Conservation (phyloP, 2,797 vertebrate genomes). For the Smutsia temminckii region DNA sequence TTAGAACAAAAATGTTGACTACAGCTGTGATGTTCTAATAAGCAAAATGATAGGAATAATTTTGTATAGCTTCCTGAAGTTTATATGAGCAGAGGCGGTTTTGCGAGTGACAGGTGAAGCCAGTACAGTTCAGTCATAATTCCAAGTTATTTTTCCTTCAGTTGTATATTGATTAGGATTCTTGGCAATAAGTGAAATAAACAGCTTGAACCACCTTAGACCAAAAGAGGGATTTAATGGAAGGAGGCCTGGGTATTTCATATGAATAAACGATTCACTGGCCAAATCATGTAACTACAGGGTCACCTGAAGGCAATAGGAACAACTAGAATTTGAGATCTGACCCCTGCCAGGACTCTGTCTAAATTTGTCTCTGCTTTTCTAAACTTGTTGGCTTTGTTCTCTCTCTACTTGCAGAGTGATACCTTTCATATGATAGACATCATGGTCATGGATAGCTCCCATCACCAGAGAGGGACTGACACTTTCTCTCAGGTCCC, state of each 20-base stretch:
- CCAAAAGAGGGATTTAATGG: slow-evolving; percentile 30
- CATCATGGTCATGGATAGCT: neutral
- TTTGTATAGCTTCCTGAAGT: neutral
- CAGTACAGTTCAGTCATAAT: neutral
- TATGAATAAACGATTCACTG: neutral
- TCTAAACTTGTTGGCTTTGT: neutral
- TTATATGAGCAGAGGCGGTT: neutral
- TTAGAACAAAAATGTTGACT: neutral
- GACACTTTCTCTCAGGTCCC: neutral
- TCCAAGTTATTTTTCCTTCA: neutral
- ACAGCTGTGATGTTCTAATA: neutral
- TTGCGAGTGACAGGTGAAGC: neutral
- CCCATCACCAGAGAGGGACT: neutral
- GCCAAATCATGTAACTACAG: neutral
- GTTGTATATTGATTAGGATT: neutral
- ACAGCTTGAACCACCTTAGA: neutral
- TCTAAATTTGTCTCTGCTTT: neutral
- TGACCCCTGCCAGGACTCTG: neutral
- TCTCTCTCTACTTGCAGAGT: neutral
- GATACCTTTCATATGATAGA: neutral
- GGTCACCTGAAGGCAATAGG: neutral
- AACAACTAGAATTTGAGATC: neutral
- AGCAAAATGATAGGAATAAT: neutral
- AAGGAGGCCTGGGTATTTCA: neutral
- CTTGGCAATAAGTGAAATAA: slow-evolving; percentile 8